These are phyloP conservation scores for Chlamydotis undulata DNA, from an alignment of 2,113 vertebrate species.

Conservation along the genomic window DNA sequence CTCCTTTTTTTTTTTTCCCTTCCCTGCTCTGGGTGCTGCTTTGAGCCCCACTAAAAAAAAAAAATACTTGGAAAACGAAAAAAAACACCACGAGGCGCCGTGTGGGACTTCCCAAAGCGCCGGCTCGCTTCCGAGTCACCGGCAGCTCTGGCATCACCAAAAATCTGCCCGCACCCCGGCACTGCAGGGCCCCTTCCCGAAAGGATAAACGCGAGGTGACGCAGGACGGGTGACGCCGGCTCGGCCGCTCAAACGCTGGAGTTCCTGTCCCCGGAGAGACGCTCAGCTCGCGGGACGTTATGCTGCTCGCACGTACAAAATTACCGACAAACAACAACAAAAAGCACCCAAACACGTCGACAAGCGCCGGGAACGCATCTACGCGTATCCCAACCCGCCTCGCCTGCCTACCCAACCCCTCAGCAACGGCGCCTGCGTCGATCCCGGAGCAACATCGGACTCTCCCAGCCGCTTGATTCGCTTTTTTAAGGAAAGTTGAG, in stretches of 20 bases:
- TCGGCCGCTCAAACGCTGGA: background rate
- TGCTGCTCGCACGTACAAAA: background rate
- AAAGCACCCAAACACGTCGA: background rate
- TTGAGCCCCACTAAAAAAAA: accelerated
- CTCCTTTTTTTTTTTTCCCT: background rate
- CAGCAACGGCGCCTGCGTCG: background rate
- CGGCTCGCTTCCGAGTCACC: background rate
- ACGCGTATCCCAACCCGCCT: background rate
- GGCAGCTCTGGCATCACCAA: background rate
- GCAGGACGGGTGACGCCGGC: accelerated
- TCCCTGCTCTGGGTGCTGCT: background rate
- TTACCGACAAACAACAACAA: background rate
- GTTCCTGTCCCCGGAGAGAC: background rate
- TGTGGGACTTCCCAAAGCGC: background rate
- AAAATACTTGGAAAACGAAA: background rate
- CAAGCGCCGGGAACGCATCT: background rate
- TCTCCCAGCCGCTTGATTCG: background rate
- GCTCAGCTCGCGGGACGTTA: background rate
- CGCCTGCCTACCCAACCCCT: background rate
- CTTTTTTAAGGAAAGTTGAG: background rate
- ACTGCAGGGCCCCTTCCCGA: background rate
- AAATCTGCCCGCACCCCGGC: accelerated
- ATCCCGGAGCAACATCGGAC: accelerated
- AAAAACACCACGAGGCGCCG: accelerated
- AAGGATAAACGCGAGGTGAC: accelerated